phyloP scores from a whole-genome alignment of 2,113 vertebrate genomes.

The Copsychus sechellarum region DNA sequence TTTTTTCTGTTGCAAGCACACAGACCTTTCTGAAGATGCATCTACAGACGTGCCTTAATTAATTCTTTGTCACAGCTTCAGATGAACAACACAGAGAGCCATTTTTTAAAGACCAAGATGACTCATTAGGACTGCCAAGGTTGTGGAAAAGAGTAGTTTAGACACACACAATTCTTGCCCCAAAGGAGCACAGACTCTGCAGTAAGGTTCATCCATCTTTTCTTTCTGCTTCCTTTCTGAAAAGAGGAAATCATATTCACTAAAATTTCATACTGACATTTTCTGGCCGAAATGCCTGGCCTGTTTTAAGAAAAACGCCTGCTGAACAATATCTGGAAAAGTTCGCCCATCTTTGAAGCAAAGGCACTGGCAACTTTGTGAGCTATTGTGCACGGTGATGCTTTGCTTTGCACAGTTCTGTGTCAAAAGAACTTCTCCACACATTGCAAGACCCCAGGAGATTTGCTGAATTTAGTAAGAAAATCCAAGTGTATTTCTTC shows the following conservation, averaged over 20 bases:
- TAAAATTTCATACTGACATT: neutral
- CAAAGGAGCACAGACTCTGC: neutral
- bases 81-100: neutral
- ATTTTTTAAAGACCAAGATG: neutral
- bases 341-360: constrained; percentile 9
- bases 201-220: neutral
- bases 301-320: constrained; percentile 13
- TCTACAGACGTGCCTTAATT: neutral
- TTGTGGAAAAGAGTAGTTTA: neutral
- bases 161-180: neutral
- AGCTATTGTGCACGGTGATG: constrained; percentile 38
- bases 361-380: neutral
- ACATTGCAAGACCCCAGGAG: constrained; percentile 8
- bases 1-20: neutral
- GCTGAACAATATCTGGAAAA: constrained; percentile 39
- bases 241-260: neutral
- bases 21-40: neutral
- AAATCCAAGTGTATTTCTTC: constrained; percentile 28
- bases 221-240: neutral
- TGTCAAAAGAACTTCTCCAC: constrained; percentile 19
- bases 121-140: neutral
- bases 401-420: neutral
- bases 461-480: constrained; percentile 16
- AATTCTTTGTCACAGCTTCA: neutral
- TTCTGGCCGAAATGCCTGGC: neutral